Conservation (phyloP, 2,113 vertebrate species). For the Tachuris rubrigastra region DNA sequence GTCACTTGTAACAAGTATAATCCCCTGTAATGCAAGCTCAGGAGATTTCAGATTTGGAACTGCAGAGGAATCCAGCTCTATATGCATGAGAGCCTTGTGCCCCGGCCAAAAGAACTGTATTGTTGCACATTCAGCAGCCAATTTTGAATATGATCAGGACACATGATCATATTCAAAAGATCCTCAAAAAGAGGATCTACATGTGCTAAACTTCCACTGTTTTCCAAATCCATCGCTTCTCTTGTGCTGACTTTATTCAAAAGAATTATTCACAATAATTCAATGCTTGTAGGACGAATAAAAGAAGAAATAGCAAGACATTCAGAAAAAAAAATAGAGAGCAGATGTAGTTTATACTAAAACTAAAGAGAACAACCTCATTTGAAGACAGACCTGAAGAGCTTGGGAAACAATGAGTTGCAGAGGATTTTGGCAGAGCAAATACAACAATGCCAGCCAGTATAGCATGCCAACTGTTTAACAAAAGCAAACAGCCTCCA, state of each 20-base stretch:
- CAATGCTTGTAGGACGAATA: neutral
- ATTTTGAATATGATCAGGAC: neutral
- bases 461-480: neutral
- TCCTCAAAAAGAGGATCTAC: neutral
- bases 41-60: neutral
- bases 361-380: neutral
- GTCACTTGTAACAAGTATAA: neutral
- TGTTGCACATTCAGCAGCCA: neutral
- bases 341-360: neutral
- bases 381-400: neutral
- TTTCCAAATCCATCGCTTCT: neutral
- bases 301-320: neutral
- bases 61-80: neutral
- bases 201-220: neutral
- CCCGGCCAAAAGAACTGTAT: neutral
- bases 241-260: neutral
- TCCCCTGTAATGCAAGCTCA: neutral
- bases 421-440: neutral
- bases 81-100: neutral
- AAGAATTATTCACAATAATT: neutral
- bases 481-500: neutral
- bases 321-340: neutral
- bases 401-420: neutral
- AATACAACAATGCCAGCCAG: neutral
- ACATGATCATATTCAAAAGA: no score